These are phyloP conservation scores for Synanthedon vespiformis DNA, from an alignment of 2,888 invertebrate genomes.

Conservation along the genomic window DNA sequence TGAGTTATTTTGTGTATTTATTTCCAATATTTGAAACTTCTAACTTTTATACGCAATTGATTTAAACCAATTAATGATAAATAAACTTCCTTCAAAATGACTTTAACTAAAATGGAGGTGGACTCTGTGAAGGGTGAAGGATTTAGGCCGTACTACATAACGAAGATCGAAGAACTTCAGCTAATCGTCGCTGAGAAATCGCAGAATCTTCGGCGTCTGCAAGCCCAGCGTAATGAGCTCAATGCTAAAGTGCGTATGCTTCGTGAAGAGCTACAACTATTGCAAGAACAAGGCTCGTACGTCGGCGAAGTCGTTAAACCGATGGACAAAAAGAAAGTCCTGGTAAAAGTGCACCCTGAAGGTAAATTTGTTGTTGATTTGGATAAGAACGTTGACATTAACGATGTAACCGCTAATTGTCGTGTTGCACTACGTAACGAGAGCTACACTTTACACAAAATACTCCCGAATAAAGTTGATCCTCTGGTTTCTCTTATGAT, in stretches of 20 bases:
- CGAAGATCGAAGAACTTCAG: conserved; percentile 97
- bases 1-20: not conserved
- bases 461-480: conserved; percentile 98
- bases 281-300: conserved; percentile 98
- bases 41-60: not conserved
- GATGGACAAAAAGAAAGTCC: conserved; percentile 99
- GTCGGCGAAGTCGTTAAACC: conserved; percentile 99
- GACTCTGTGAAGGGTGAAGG: conserved; percentile 85
- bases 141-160: conserved; percentile 95
- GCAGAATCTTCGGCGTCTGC: conserved; percentile 94
- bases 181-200: conserved; percentile 97
- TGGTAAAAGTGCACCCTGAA: conserved; percentile 99
- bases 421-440: conserved; percentile 98
- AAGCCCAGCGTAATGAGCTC: conserved; percentile 98
- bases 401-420: conserved; percentile 97
- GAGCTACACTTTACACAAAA: conserved; percentile 98
- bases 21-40: not conserved
- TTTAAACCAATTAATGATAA: not conserved
- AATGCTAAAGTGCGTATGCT: conserved; percentile 99
- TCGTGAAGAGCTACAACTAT: conserved; percentile 94
- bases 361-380: conserved; percentile 99
- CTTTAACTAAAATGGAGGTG: conserved; percentile 76
- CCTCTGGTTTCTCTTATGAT: conserved; percentile 99
- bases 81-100: conserved; percentile 33
- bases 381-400: conserved; percentile 98